Evolutionary conservation across 1,140 invertebrate genomes (phyloP).

Genomic region (Cotesia chilonis): DNA sequence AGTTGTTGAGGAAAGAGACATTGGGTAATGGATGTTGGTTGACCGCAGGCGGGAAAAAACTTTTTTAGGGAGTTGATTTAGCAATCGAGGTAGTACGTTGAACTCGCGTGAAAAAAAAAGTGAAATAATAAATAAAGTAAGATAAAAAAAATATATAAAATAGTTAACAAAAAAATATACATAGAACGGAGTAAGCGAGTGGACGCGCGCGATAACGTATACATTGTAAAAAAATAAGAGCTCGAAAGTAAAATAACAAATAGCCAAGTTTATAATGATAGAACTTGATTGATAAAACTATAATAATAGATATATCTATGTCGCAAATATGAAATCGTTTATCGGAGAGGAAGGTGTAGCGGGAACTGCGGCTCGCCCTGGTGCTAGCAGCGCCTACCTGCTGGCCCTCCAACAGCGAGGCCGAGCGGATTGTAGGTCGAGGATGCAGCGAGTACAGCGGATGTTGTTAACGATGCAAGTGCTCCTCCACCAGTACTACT

Average conservation of each 20-base stretch:
- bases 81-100: conserved; percentile 33
- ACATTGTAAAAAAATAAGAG: background rate
- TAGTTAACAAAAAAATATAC: background rate
- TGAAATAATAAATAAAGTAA: conserved; percentile 16
- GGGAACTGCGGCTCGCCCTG: conserved; percentile 64
- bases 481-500: conserved; percentile 60
- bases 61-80: conserved; percentile 34
- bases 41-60: conserved; percentile 31
- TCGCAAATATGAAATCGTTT: conserved; percentile 1
- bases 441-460: conserved; percentile 72
- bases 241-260: conserved; percentile 7
- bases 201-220: conserved; percentile 3
- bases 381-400: conserved; percentile 73
- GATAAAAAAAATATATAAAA: no score
- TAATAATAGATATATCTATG: conserved; percentile 27
- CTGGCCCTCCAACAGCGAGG: conserved; percentile 77
- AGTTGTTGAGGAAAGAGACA: conserved; percentile 12
- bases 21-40: conserved; percentile 39
- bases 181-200: background rate
- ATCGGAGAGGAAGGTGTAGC: conserved; percentile 58
- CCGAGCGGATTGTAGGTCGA: conserved; percentile 84
- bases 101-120: conserved; percentile 24
- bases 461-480: conserved; percentile 79
- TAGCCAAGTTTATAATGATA: background rate
- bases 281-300: background rate